phyloP scores from a whole-genome alignment of 2,888 invertebrate genomes.

The Icerya purchasi region DNA sequence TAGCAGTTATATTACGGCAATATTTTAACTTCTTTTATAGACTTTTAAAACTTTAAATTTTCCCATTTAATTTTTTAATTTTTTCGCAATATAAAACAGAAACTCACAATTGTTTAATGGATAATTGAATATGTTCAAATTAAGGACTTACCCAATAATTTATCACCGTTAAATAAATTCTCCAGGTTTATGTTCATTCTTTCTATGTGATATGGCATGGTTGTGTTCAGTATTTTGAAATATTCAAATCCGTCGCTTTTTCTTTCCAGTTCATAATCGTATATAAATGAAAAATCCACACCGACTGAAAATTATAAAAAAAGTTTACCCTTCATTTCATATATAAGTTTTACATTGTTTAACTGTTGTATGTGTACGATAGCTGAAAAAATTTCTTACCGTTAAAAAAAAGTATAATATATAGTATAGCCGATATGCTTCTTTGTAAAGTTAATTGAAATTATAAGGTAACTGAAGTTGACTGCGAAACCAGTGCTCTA shows the following conservation, averaged over 20 bases:
- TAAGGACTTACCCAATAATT: slow-evolving; percentile 21
- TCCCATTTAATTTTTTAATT: too few relatives aligned
- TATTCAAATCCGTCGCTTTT: slow-evolving; percentile 18
- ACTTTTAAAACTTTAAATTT: too few relatives aligned
- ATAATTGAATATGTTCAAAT: too few relatives aligned
- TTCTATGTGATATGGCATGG: slow-evolving; percentile 18
- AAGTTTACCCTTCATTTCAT: not conserved
- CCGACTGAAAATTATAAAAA: slow-evolving; percentile 15
- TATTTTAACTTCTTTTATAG: too few relatives aligned
- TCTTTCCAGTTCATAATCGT: slow-evolving; percentile 18
- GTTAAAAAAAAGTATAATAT: not conserved
- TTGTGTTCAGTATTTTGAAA: slow-evolving; percentile 17
- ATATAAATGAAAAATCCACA: slow-evolving; percentile 18
- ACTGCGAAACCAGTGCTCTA: too few relatives aligned
- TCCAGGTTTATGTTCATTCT: slow-evolving; percentile 19
- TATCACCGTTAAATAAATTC: slow-evolving; percentile 23
- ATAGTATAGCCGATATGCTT: not conserved
- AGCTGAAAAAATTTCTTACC: not conserved
- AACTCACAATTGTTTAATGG: too few relatives aligned
- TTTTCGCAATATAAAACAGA: too few relatives aligned
- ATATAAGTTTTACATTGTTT: not conserved
- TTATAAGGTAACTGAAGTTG: too few relatives aligned
- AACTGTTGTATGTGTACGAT: not conserved
- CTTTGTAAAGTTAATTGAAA: too few relatives aligned
- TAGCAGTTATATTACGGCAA: too few relatives aligned